A percentile compares a stretch with the other conserved stretches of the same genome.
These are phyloP conservation scores for Platyrinchus mystaceus DNA, from an alignment of 2,797 vertebrate genomes.

Conservation along the genomic window DNA sequence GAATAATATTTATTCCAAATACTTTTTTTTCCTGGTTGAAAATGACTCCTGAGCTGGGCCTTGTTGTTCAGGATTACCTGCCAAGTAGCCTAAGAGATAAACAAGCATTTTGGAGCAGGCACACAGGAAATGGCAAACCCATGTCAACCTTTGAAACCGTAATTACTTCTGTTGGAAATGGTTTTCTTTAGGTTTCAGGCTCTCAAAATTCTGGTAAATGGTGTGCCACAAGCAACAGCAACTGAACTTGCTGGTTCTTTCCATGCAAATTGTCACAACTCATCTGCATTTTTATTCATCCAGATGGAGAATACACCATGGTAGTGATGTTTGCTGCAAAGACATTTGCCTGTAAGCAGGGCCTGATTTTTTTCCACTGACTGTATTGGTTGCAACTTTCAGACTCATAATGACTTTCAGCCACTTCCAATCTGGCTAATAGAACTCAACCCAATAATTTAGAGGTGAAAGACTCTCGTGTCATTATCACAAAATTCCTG, in stretches of 20 bases:
- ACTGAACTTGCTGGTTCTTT: neutral
- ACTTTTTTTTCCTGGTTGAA: neutral
- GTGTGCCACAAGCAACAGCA: neutral
- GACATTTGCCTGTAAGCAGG: neutral
- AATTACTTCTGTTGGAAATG: neutral
- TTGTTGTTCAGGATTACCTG: neutral
- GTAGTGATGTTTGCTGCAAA: neutral
- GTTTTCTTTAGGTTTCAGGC: neutral
- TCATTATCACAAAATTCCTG: conserved; percentile 16
- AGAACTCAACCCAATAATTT: conserved; percentile 8
- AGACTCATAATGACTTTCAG: conserved; percentile 1
- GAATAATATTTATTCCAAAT: conserved; percentile 34
- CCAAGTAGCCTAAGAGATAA: neutral
- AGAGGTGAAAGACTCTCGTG: neutral
- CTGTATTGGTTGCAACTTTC: neutral
- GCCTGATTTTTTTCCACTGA: neutral
- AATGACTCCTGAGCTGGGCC: neutral
- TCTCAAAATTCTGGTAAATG: neutral
- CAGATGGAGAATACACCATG: neutral
- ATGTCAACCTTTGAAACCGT: accelerated
- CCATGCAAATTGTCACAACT: neutral
- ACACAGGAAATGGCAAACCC: neutral
- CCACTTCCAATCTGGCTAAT: conserved; percentile 13
- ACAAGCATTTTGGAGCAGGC: neutral
- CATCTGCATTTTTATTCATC: neutral